Evolutionary conservation across 1,140 invertebrate genomes (phyloP), one percentile per base, ranked within the genome.

Genomic region (Zaprionus lachaisei): DNA sequence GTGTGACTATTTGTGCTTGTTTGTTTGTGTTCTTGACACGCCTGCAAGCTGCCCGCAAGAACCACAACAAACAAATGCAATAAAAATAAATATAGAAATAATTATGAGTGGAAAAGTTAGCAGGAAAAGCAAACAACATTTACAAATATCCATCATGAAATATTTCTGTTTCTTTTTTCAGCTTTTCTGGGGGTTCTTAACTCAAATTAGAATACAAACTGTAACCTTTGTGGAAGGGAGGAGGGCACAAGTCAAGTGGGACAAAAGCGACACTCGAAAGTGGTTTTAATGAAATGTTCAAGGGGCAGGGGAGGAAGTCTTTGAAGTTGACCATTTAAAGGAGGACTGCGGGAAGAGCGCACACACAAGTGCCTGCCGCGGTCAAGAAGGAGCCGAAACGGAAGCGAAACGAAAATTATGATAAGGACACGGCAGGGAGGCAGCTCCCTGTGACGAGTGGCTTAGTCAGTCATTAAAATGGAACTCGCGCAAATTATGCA

Each of bases 381-480:
- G 41, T 47, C n/a, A 47, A 17, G 38, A 44, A 44, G 41, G n/a
- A 47, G 34, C 61, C 37, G 37, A 44, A 86, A 79, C 83, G 83
- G 82, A 85, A 85, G 83, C 69, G 66, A 67, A 82, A 80, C 73
- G 80, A 68, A 86, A 83, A 86, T 89, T 87, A 89, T 86, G 84
- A 83, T 83, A 89, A 89, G 72, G 31, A 64, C 47, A 44, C 11
- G 20, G 49, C 17, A 12, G 31, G 20, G 47, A 34, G 31, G 38
- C 38, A 37, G 11, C 12, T 24, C 57, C 38, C 41, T 26, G 22
- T 5, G 31, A 24, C 38, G 51, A 58, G 73, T 77, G 58, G 49
- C 62, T 72, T 20, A 51, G 47, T 51, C 47, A 86, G 79, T 86
- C 83, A 86, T 85, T 85, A 81, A 75, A 80, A 79, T 70, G 77